Percentiles rank a stretch among this genome's conserved stretches.
Evolutionary conservation across 2,888 invertebrate species (phyloP).

Genomic region (Epistrophella euchroma): DNA sequence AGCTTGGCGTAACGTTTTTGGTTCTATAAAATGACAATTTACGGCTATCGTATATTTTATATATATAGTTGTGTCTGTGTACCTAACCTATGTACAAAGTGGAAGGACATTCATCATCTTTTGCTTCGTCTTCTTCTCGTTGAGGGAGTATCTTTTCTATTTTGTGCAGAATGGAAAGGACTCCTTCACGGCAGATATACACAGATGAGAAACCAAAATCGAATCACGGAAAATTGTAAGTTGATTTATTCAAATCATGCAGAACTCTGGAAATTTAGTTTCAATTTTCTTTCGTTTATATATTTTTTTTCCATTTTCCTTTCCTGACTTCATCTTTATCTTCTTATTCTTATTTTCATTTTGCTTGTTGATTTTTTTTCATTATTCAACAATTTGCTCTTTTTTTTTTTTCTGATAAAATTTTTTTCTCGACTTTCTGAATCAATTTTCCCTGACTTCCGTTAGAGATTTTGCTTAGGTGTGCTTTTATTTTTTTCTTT

Average conservation of each 20-base stretch:
- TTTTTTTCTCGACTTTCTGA: too few relatives aligned
- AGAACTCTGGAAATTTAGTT: slow-evolving; percentile 75
- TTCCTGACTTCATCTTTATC: background rate
- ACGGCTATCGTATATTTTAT: slow-evolving; percentile 16
- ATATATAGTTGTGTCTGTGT: background rate
- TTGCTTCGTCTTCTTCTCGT: slow-evolving; percentile 14
- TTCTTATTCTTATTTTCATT: slow-evolving; percentile 7
- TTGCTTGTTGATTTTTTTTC: slow-evolving; percentile 18
- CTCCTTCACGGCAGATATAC: slow-evolving; percentile 49
- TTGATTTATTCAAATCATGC: slow-evolving; percentile 77
- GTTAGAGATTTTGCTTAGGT: slow-evolving; percentile 40
- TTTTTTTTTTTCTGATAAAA: too few relatives aligned
- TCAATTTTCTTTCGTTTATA: slow-evolving; percentile 66
- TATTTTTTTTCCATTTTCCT: slow-evolving; percentile 20
- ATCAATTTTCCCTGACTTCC: slow-evolving; percentile 52
- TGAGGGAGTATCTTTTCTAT: background rate
- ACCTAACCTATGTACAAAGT: background rate
- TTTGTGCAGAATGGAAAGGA: slow-evolving; percentile 36
- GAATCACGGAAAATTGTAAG: slow-evolving; percentile 77
- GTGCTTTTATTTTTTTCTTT: slow-evolving; percentile 14
- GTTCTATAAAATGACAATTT: slow-evolving; percentile 63
- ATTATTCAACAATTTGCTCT: slow-evolving; percentile 33
- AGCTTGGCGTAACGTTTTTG: slow-evolving; percentile 29
- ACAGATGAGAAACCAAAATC: slow-evolving; percentile 75
- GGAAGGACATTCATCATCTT: slow-evolving; percentile 50